phyloP scores from a whole-genome alignment of 2,113 vertebrate species.

The Falcunculus frontatus region DNA sequence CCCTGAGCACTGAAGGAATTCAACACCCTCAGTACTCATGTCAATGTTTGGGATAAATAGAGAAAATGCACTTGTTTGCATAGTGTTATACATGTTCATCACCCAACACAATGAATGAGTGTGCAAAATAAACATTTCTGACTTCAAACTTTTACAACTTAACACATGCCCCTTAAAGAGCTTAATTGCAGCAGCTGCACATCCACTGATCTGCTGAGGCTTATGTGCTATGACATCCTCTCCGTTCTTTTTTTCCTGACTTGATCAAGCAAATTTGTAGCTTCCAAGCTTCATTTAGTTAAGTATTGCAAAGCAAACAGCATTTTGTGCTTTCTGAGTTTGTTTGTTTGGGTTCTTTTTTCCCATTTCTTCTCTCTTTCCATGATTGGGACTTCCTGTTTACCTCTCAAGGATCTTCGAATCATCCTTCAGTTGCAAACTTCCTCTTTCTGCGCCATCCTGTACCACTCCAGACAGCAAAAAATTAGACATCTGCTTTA shows the following conservation, averaged over 20 bases:
- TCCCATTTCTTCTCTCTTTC: background rate
- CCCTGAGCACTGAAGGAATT: background rate
- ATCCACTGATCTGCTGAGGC: constrained; percentile 22
- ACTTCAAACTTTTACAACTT: constrained; percentile 22
- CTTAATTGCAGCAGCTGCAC: constrained; percentile 49
- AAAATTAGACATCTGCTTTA: background rate
- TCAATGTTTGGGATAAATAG: background rate
- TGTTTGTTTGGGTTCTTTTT: background rate
- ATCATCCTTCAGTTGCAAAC: background rate
- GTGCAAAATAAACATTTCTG: constrained; percentile 25
- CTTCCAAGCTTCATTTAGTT: background rate
- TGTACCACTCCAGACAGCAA: background rate
- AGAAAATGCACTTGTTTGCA: background rate
- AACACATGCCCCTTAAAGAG: constrained; percentile 21
- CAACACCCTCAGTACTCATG: background rate
- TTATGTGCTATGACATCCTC: constrained; percentile 14
- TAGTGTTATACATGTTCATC: background rate
- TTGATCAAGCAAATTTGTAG: constrained; percentile 35
- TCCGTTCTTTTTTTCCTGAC: background rate
- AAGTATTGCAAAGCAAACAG: constrained; percentile 19
- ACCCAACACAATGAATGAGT: background rate
- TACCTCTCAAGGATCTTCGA: background rate
- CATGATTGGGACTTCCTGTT: constrained; percentile 23
- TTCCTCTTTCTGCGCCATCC: background rate
- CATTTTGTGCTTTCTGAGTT: background rate